Base-by-base conservation (phyloP, 2,113 vertebrate genomes). In the Cardinalis cardinalis region DNA sequence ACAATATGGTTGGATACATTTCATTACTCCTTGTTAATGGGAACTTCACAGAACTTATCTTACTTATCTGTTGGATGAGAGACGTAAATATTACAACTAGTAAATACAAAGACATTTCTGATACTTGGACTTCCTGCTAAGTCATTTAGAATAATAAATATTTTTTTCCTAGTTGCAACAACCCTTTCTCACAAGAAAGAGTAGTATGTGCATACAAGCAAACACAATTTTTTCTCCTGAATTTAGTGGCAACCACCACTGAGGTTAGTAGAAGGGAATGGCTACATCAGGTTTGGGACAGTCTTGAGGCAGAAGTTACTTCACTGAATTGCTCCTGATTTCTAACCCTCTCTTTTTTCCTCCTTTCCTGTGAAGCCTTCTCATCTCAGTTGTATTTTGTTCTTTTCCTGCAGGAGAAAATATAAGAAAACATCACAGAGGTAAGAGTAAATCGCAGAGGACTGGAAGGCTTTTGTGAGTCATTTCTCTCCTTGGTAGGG, bases 351-450 rank as follows among this genome's bases (percentile, higher is more conserved):
- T 86, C 44, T 31, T 84, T 94, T 84, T 77, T 61, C 20, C 14
- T 64, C 13, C 41, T 91, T 36, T 14, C 18, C 41, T 56, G 11
- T 46, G 38, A 74, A 88, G 6, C 19, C 19, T 96, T 70, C 70
- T 75, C 71, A 91, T 89, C 96, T 97, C 92, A 96, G 87, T 61
- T 86, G 56, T 97, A 53, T 97, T 97, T 98, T 95, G 95, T 97
- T 98, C 83, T 98, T 97, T 98, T 96, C 95, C 96, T 96, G 91
- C 98, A 99, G 99, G 98, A 98, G 99, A 97, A 99, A 99, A 97
- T 99, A 99, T 96, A 99, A 99, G 99, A 99, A 99, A 98, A 99
- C 99, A 20, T 99, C 99, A 82, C 99, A 99, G 98, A 99, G 99
- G 99, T 99, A 99, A 99, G 99, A 96, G 56, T 80, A 38, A 93